Evolutionary conservation across 2,113 vertebrate species (phyloP), one percentile per base, ranked within the genome.

Genomic region (Brachirus orientalis): DNA sequence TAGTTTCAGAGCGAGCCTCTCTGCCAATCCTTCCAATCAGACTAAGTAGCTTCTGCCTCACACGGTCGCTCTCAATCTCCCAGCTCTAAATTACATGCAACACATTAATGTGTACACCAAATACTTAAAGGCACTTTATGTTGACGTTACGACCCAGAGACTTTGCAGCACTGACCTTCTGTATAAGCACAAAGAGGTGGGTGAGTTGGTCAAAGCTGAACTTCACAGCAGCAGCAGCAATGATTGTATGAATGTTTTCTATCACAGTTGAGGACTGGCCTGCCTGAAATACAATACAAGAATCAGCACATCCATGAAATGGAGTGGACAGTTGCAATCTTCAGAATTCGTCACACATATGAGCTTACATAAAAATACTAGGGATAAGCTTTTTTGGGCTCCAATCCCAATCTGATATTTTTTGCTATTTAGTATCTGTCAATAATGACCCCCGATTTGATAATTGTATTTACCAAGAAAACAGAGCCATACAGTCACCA

Each of bases 211-310:
- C 97, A 8, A 95, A 95, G 82, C 92, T 99, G 89, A 99, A 99
- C 84, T 99, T 99, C 69, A 96, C 97, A 72, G 98, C 98, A 35
- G 98, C 97, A 22, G 97, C 97, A 69, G 98, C 97, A 79, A 99
- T 96, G 86, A 99, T 99, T 56, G 96, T 97, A 64, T 99, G 98
- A 72, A 99, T 99, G 82, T 99, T 99, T 90, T 99, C 98, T 44
- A 99, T 99, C 84, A 99, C 98, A 44, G 98, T 98, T 73, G 98
- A 98, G 1, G 98, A 98, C 63, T 99, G 98, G 83, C 98, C 98
- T 0, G 97, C 95, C 97, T 98, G 86, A 75, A 89, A 84, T 63
- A 53, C 62, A 35, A 72, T 67, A 63, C 33, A 61, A 35, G 48
- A 18, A 72, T 20, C 55, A 63, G 46, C 4, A 37, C 3, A 40